A percentile compares a stretch with the other conserved stretches of the same genome.
Evolutionary conservation across 2,113 vertebrate species (phyloP).

Genomic region (Tragelaphus strepsiceros): DNA sequence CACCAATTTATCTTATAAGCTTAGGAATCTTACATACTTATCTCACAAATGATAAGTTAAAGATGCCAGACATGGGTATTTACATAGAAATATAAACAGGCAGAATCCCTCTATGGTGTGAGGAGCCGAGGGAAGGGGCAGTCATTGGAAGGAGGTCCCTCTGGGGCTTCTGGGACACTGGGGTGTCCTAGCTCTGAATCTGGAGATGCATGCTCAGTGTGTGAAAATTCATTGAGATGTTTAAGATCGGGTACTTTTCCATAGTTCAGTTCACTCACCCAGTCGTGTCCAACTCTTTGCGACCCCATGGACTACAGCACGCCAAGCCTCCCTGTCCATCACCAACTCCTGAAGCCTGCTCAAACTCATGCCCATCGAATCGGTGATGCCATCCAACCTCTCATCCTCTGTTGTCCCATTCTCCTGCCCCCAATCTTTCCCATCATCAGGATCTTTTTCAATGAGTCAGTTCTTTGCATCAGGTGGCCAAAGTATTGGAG

Average conservation of each 20-base stretch:
- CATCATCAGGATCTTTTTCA: background rate
- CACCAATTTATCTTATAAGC: background rate
- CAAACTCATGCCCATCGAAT: background rate
- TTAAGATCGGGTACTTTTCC: background rate
- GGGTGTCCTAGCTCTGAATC: background rate
- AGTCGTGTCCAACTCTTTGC: background rate
- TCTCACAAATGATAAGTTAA: background rate
- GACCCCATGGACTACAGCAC: background rate
- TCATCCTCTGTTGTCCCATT: background rate
- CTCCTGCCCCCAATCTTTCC: background rate
- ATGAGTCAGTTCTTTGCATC: background rate
- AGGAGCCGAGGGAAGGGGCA: background rate
- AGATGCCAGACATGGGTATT: background rate
- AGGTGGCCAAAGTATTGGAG: background rate
- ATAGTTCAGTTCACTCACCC: background rate
- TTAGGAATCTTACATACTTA: background rate
- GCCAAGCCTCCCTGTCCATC: background rate
- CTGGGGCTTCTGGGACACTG: background rate
- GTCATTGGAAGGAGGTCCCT: background rate
- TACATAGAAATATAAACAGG: background rate
- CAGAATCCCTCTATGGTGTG: background rate
- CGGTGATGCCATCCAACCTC: background rate
- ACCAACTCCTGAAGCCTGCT: background rate
- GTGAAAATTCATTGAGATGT: background rate
- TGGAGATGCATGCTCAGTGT: background rate